Percentiles rank a stretch among this genome's conserved stretches.
Conservation (phyloP, 2,113 vertebrate species). For the Vanacampus margaritifer region DNA sequence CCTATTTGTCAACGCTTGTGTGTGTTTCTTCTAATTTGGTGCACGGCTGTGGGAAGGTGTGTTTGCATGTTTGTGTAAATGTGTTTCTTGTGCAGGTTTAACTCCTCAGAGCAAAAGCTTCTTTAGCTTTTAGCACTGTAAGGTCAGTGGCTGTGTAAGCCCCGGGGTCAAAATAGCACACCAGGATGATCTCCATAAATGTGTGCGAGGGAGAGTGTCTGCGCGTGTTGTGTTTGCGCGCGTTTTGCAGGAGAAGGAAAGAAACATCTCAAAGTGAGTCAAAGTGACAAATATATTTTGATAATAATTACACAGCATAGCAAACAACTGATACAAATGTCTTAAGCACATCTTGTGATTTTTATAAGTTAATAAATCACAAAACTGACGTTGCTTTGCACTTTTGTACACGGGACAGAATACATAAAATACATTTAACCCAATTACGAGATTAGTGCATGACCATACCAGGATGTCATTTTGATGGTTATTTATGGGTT, state of each 20-base stretch:
- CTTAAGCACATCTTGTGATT: not conserved
- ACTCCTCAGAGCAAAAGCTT: conserved; percentile 42
- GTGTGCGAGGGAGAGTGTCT: conserved; percentile 3
- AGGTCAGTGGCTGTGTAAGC: conserved; percentile 77
- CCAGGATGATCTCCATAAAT: conserved; percentile 43
- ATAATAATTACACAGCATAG: not conserved
- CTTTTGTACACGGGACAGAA: not conserved
- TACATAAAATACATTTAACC: not conserved
- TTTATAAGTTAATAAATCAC: not conserved
- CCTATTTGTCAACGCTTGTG: conserved; percentile 55
- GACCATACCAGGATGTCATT: not conserved
- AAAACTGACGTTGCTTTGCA: not conserved
- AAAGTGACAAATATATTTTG: not conserved
- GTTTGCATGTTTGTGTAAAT: conserved; percentile 33
- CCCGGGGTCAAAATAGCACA: conserved; percentile 75
- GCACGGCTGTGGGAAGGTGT: conserved; percentile 10
- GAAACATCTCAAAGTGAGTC: not conserved
- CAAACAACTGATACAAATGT: not conserved
- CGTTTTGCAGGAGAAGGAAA: not conserved
- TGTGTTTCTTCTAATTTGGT: conserved; percentile 28
- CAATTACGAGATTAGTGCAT: not conserved
- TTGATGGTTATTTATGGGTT: conserved; percentile 5
- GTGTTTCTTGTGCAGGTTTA: conserved; percentile 25
- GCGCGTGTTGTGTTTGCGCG: not conserved
- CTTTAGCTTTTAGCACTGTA: conserved; percentile 69